These are phyloP conservation scores for Canis aureus DNA, from an alignment of 2,113 vertebrate genomes.

Conservation along the genomic window DNA sequence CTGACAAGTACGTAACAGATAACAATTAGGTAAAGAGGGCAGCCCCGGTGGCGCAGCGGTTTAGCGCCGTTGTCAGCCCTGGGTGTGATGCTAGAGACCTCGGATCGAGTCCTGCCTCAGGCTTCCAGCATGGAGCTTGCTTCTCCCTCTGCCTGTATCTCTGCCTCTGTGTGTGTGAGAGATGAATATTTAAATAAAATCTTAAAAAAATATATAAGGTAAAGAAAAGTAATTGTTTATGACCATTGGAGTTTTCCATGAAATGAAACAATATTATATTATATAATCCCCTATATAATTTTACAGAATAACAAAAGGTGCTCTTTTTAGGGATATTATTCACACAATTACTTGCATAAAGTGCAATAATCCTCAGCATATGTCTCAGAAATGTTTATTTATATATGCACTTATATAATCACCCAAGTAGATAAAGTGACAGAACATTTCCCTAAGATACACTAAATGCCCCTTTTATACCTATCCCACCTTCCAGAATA, in stretches of 20 bases:
- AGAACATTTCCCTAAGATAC: not conserved
- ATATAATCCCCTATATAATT: not conserved
- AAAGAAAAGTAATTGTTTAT: not conserved
- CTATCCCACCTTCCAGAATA: not conserved
- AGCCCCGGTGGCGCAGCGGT: too few relatives aligned
- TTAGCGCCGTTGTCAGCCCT: too few relatives aligned
- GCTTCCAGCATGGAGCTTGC: too few relatives aligned
- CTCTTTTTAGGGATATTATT: not conserved
- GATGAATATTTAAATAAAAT: too few relatives aligned
- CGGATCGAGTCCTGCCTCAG: too few relatives aligned
- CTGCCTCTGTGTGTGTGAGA: too few relatives aligned
- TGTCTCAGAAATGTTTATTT: not conserved
- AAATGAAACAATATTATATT: not conserved
- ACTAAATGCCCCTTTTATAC: not conserved
- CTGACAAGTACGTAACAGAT: not conserved
- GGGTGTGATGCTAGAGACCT: too few relatives aligned
- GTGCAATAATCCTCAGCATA: not conserved
- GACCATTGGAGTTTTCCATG: not conserved
- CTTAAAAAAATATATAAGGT: not conserved
- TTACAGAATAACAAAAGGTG: not conserved
- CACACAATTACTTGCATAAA: not conserved
- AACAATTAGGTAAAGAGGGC: not conserved
- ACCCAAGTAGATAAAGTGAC: not conserved
- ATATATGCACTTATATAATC: not conserved
- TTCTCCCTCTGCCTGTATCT: too few relatives aligned